Evolutionary conservation across 1,140 invertebrate species (phyloP), one percentile per base, ranked within the genome.

Genomic region (Sarcophaga peregrina): DNA sequence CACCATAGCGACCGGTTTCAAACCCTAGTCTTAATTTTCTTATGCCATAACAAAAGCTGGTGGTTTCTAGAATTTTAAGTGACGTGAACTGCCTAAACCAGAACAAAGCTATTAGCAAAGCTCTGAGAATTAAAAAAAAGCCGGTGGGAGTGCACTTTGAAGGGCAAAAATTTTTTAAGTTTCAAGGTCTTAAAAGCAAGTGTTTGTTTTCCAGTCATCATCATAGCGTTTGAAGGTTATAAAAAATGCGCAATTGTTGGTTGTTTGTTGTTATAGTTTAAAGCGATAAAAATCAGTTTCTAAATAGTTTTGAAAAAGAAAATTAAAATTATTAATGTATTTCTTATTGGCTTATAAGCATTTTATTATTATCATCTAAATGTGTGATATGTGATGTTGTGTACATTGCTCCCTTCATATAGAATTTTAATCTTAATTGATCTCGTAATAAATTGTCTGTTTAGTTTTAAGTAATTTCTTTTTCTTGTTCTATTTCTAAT

Each of bases 361-460:
- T 20, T 68, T 68, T 68, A 20, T 68, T 20, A n/a, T n/a, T 6
- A 68, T 68, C 8, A 25, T 68, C 9, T 68, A 8, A 68, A 68
- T 25, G 62, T 68, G 62, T 68, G 62, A 68, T 68, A 20, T 68
- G 25, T 37, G 7, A 68, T 68, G n/a, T 20, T 68, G 20, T 25
- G 62, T 68, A 20, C 20, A 68, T 37, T 37, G 25, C 25, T 37
- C 25, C 25, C 25, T 37, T 37, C 25, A 37, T 37, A 4, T 37
- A 37, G 25, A 37, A 37, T 37, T 37, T 37, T 37, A 50, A 78
- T 78, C 75, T 78, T 78, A 78, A 78, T 78, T 78, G 75, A 78
- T 78, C 75, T 50, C n/a, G 15, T 15, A 37, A 75, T 20, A 75
- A 11, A 11, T 75, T 37, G 25, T 45, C 46, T 75, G 73, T 45